Conservation (phyloP, 2,797 vertebrate genomes). For the Fratercula arctica region DNA sequence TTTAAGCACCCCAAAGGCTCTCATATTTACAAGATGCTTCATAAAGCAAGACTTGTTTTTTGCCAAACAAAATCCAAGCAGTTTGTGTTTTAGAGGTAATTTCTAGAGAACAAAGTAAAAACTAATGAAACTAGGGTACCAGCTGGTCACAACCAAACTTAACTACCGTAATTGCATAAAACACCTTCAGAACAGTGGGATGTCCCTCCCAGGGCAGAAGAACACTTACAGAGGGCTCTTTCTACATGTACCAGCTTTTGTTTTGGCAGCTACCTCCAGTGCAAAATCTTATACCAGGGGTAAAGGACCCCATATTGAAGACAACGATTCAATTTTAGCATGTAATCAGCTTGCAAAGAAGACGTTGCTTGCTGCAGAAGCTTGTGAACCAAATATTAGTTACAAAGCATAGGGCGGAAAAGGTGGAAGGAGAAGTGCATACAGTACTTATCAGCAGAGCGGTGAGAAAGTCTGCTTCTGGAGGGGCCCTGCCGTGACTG, state of each 20-base stretch:
- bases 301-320: not conserved
- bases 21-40: not conserved
- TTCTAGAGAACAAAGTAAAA: not conserved
- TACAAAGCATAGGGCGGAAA: not conserved
- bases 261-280: not conserved
- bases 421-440: not conserved
- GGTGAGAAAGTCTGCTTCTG: not conserved
- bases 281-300: not conserved
- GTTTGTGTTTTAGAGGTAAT: not conserved
- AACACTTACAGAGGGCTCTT: not conserved
- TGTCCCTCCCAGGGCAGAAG: not conserved
- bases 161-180: not conserved
- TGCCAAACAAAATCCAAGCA: not conserved
- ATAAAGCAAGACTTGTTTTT: not conserved
- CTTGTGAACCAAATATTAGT: not conserved
- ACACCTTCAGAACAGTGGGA: not conserved
- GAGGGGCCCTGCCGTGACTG: fast-evolving
- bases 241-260: not conserved
- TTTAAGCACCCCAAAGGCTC: not conserved
- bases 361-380: not conserved
- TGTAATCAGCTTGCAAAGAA: not conserved
- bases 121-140: not conserved
- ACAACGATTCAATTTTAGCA: not conserved
- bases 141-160: not conserved
- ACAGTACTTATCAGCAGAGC: not conserved